A percentile compares a stretch with the other conserved stretches of the same genome.
phyloP scores from a whole-genome alignment of 1,140 invertebrate species.

The Melanaphis sacchari region DNA sequence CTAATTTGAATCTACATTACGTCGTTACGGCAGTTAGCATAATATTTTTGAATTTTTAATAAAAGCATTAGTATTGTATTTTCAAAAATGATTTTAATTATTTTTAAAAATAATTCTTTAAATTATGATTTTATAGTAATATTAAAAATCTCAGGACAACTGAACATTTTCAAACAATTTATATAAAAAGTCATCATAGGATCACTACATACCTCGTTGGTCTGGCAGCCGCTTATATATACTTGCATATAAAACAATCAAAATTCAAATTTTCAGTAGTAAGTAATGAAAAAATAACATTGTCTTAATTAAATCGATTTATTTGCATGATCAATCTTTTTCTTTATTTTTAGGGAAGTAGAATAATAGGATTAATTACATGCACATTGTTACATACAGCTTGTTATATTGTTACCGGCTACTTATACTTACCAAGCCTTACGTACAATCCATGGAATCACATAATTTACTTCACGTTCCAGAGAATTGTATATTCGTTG shows the following conservation, averaged over 20 bases:
- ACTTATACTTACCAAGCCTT: constrained; percentile 7
- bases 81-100: neutral
- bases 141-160: constrained; percentile 27
- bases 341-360: neutral
- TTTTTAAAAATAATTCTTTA: neutral
- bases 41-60: neutral
- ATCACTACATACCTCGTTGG: constrained; percentile 73
- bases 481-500: constrained; percentile 14
- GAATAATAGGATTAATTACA: neutral
- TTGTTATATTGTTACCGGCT: constrained; percentile 3
- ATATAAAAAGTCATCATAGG: constrained; percentile 76
- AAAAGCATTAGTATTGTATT: neutral
- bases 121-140: neutral
- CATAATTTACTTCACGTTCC: constrained; percentile 10
- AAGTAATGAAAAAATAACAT: neutral
- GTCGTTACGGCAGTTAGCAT: neutral
- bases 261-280: neutral
- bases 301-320: neutral
- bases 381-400: neutral
- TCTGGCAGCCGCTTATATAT: constrained; percentile 67
- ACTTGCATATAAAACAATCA: neutral
- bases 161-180: constrained; percentile 64
- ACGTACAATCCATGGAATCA: constrained; percentile 19
- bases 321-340: neutral
- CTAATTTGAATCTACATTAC: neutral